Conservation (phyloP, 2,113 vertebrate genomes). For the Oncorhynchus clarkii region DNA sequence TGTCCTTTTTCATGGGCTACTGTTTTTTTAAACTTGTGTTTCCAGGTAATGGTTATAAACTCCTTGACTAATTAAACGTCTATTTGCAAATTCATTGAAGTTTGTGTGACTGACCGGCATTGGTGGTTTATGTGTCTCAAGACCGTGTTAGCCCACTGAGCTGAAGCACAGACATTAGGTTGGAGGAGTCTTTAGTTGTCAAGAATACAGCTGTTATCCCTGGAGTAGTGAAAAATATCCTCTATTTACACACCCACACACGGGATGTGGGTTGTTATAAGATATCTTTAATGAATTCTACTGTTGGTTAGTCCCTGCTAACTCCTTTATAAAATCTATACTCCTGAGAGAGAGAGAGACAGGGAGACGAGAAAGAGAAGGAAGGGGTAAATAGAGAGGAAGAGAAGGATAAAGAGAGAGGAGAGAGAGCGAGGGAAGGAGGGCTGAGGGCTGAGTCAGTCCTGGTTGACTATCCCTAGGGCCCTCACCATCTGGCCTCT, state of each 20-base stretch:
- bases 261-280: not conserved
- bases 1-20: not conserved
- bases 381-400: no score
- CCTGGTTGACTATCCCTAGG: no score
- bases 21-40: not conserved
- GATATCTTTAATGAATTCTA: not conserved
- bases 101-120: not conserved
- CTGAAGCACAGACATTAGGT: not conserved
- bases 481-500: no score
- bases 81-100: not conserved
- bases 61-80: not conserved
- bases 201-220: no score
- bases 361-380: not conserved
- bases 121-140: not conserved
- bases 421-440: slow-evolving; percentile 31
- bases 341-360: no score
- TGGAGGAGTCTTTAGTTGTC: no score
- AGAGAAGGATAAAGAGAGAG: not conserved
- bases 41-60: not conserved
- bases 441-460: no score
- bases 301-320: not conserved
- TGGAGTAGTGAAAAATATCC: no score
- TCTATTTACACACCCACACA: not conserved
- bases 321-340: not conserved
- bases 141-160: not conserved